Base-by-base conservation (phyloP, 2,113 vertebrate species). In the Seriola dumerili region DNA sequence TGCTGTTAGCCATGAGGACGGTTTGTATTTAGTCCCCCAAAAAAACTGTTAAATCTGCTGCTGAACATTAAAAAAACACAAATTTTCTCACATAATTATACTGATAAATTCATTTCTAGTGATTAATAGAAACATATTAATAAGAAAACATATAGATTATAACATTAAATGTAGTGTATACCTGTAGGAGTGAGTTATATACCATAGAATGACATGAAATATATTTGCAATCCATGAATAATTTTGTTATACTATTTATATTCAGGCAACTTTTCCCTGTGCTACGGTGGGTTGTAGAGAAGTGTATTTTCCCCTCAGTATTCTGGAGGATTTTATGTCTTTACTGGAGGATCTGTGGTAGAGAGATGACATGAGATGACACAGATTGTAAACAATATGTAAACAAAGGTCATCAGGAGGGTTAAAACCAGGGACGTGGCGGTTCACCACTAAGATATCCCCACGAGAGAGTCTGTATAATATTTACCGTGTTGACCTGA, bases 401-500 rank as follows among this genome's bases (percentile, higher is more conserved):
- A 66, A 29, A 67, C 16, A 29, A 42, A 44, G 74, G 19, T 59
- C 38, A 42, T 34, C 58, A 38, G 9, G 8, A 75, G 2, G 48
- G 16, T 25, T 50, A 3, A 29, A 67, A 67, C 8, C n/a, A 17
- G 38, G 25, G 38, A 34, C 10, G 8, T 40, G 5, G 8, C 40
- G 8, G 23, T 46, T 72, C 0, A 29, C 21, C 52, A 54, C 52
- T n/a, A 17, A 54, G 1, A 13, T 5, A 25, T 57, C 23, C n/a
- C 23, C n/a, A 29, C 29, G 23, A 16, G 13, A 29, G 23, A 2
- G 8, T 17, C 25, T 16, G 25, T 16, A 3, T 16, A 23, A 16
- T 29, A 40, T 70, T 52, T n/a, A 11, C 12, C 34, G 54, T 3
- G 54, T 16, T 83, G 79, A 78, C 80, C 78, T 80, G 29, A 52